Base-by-base conservation (phyloP, 2,113 vertebrate species). In the Pelodiscus sinensis region DNA sequence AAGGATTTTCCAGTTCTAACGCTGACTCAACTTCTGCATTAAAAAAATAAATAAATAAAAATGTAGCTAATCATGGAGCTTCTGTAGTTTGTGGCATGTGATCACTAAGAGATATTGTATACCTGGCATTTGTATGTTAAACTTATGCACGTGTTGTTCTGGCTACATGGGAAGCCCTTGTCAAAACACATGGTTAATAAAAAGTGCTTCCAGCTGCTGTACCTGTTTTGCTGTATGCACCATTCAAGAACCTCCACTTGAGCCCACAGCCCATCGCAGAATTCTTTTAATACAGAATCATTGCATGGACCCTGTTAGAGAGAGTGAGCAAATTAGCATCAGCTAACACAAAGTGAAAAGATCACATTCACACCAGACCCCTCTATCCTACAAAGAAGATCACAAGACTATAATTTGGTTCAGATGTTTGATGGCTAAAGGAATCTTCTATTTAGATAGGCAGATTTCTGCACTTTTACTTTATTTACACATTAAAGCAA, bases 191-290 rank as follows among this genome's bases (percentile, higher is more conserved):
- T 24, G 44, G 71, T 54, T 50, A 75, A 29, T 2, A 44, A 88
- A 65, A 25, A 68, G 77, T n/a, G 10, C 14, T 93, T 87, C 29
- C 21, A 10, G 52, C 35, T 0, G 10, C 92, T 94, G 96, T 97
- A 99, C 99, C 97, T 98, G 98, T 98, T 99, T 89, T 97, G 98
- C 94, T 99, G 98, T 14, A 97, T 92, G 88, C 99, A 99, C 99
- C 99, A 99, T 92, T 99, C 98, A 89, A 99, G 97, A 87, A 99
- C 98, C 92, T 98, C 98, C 52, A 99, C 97, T 79, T 99, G 99
- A 95, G 98, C 96, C 84, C 98, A 98, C 35, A 99, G 93, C 19
- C 98, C 97, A 88, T 99, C 97, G 83, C 99, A 99, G 97, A 99
- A 99, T 52, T 99, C 98, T 94, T 98, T 98, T 92, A 99, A 98